phyloP scores from a whole-genome alignment of 2,888 invertebrate species.

The Endomychus coccineus region DNA sequence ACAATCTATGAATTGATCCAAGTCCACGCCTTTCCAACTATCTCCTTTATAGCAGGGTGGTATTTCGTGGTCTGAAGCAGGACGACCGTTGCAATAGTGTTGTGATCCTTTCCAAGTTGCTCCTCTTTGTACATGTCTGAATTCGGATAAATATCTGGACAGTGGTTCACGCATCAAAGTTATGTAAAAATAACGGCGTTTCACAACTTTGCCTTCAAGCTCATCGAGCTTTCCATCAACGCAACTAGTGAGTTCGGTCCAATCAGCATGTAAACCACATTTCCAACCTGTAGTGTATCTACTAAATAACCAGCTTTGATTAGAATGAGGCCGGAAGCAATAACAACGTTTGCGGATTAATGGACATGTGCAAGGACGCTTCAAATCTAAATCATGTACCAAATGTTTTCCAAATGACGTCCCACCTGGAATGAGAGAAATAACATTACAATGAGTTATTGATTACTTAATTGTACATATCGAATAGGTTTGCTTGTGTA shows the following conservation, averaged over 20 bases:
- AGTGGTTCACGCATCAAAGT: conserved; percentile 92
- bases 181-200: conserved; percentile 83
- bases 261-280: conserved; percentile 97
- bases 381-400: conserved; percentile 87
- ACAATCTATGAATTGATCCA: conserved; percentile 88
- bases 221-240: conserved; percentile 87
- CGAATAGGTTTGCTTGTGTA: too few species aligned
- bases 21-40: conserved; percentile 81
- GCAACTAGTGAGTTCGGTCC: conserved; percentile 91
- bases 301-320: conserved; percentile 96
- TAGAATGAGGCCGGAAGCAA: conserved; percentile 85
- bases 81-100: conserved; percentile 66
- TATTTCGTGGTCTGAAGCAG: conserved; percentile 73
- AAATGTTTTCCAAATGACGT: conserved; percentile 95
- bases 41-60: conserved; percentile 72
- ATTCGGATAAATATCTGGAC: conserved; percentile 89
- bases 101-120: conserved; percentile 89
- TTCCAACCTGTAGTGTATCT: conserved; percentile 97
- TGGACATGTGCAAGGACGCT: conserved; percentile 91
- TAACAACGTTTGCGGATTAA: conserved; percentile 81
- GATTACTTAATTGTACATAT: too few species aligned
- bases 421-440: conserved; percentile 72
- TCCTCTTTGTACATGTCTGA: conserved; percentile 91
- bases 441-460: too few species aligned
- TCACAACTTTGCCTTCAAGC: conserved; percentile 62